These are phyloP conservation scores for Synanceia verrucosa DNA, from an alignment of 2,797 vertebrate species.

Conservation along the genomic window DNA sequence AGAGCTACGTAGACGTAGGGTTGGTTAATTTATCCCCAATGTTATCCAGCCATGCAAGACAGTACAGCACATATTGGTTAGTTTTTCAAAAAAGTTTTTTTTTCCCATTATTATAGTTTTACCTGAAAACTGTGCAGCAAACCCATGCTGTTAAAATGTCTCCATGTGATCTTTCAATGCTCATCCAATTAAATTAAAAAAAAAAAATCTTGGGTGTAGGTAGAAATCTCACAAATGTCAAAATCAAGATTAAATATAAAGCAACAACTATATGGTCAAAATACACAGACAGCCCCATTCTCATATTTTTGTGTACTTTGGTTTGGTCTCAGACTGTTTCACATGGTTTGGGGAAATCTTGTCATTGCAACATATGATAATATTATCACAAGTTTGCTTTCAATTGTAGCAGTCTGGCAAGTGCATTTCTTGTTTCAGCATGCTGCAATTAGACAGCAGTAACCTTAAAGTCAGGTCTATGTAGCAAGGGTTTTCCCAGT, in stretches of 20 bases:
- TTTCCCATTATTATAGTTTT: background rate
- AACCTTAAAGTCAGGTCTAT: no score
- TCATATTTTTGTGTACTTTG: no score
- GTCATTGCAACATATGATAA: background rate
- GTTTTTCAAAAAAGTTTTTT: background rate
- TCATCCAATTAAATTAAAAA: background rate
- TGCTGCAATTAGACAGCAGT: no score
- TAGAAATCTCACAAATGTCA: background rate
- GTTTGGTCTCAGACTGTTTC: background rate
- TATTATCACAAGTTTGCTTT: background rate
- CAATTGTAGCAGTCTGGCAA: background rate
- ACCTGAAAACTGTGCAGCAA: background rate
- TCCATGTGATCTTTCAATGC: background rate
- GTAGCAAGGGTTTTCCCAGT: no score
- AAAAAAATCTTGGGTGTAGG: background rate
- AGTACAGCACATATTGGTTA: background rate
- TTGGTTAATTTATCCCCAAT: background rate
- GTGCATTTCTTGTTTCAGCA: background rate
- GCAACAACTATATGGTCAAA: background rate
- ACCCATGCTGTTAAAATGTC: background rate
- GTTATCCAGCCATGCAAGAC: background rate
- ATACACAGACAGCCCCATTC: background rate
- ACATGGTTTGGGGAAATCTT: background rate
- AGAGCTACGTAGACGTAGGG: constrained; percentile 13
- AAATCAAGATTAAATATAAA: background rate